A percentile compares a stretch with the other conserved stretches of the same genome.
Evolutionary conservation across 2,113 vertebrate species (phyloP).

Genomic region (Tauraco erythrolophus): DNA sequence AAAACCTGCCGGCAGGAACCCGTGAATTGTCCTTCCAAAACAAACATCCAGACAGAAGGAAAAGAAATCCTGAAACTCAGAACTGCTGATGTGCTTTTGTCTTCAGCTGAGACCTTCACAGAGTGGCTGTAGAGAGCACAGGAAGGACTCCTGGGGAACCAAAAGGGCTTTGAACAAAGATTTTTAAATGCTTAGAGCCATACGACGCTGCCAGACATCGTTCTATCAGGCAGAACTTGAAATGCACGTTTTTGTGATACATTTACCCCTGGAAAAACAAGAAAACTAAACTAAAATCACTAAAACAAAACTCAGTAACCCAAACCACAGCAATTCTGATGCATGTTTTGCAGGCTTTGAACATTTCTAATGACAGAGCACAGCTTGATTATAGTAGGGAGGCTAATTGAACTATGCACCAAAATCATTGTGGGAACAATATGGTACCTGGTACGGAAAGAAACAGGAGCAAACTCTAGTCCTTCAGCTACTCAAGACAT

Average conservation of each 20-base stretch:
- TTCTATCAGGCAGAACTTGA: background rate
- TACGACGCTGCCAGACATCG: background rate
- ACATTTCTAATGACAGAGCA: background rate
- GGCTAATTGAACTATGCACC: conserved; percentile 50
- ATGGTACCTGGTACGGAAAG: background rate
- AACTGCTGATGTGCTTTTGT: background rate
- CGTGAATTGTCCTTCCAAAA: background rate
- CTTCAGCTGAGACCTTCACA: background rate
- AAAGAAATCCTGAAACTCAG: background rate
- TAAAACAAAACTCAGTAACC: background rate
- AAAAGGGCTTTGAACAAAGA: background rate
- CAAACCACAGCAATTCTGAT: background rate
- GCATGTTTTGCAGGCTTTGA: background rate
- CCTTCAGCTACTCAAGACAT: background rate
- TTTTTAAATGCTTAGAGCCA: background rate
- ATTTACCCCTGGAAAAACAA: background rate
- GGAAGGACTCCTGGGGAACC: background rate
- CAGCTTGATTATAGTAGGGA: conserved; percentile 12
- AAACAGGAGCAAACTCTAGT: background rate
- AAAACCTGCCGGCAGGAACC: background rate
- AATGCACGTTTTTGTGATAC: background rate
- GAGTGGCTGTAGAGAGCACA: background rate
- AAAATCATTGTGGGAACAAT: conserved; percentile 12
- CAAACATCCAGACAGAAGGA: accelerated
- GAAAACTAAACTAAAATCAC: background rate